phyloP scores from a whole-genome alignment of 2,888 invertebrate species.

The Nebria salina region DNA sequence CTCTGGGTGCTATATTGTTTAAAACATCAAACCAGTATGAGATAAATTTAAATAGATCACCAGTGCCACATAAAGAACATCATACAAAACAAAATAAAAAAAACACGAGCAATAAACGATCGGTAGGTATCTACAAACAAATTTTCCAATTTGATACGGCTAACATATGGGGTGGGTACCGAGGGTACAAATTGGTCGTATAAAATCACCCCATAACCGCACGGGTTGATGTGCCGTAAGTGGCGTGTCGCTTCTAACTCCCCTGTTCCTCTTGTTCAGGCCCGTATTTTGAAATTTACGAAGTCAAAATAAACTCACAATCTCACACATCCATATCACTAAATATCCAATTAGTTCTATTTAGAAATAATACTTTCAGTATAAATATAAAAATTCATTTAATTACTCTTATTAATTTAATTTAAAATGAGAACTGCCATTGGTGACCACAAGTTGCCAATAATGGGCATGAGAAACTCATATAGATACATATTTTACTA shows the following conservation, averaged over 20 bases:
- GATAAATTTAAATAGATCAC: no score
- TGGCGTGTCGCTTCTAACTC: constrained; percentile 34
- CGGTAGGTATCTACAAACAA: not conserved
- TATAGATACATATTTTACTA: no score
- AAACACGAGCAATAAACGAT: not conserved
- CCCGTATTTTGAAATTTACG: not conserved
- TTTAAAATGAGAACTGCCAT: no score
- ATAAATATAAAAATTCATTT: no score
- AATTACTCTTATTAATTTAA: no score
- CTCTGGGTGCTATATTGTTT: not conserved
- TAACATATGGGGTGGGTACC: constrained; percentile 46
- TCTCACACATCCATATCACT: no score
- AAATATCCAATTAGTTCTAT: no score
- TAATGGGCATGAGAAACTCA: no score
- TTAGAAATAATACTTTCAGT: no score
- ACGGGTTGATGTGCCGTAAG: constrained; percentile 53
- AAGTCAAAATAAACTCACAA: not conserved
- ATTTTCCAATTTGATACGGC: not conserved
- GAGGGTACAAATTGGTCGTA: constrained; percentile 58
- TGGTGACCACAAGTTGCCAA: no score
- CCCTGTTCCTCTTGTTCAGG: constrained; percentile 6
- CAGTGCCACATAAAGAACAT: no score
- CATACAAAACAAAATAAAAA: not conserved
- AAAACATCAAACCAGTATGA: not conserved
- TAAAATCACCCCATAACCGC: constrained; percentile 59